Base-by-base conservation (phyloP, 2,797 vertebrate genomes). In the Dendrocincla fuliginosa region DNA sequence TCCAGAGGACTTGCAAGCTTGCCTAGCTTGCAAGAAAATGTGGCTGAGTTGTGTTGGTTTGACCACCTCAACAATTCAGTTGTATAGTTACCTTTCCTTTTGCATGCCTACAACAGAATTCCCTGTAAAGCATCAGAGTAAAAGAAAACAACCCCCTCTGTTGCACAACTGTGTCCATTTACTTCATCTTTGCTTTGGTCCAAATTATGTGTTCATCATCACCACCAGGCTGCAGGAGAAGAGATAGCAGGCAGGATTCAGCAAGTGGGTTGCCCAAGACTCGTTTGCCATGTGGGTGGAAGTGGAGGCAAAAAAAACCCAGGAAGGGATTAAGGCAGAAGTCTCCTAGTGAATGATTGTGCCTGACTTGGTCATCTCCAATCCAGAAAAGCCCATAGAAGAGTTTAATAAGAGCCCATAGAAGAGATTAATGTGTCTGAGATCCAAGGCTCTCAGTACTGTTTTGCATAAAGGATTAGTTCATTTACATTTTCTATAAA, bases 401-500 rank as follows among this genome's bases (percentile, higher is more conserved):
- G 19, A 37, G 35, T 35, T 35, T 35, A 35, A 35, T 35, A 35
- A 35, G 35, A 70, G 11, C 64, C 44, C 44, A 71, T 1, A 5
- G 50, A 46, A 84, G 19, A 37, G 35, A 87, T 68, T 28, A 77
- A 71, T 32, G 4, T 42, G 33, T 42, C 33, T 7, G 2, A 73
- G 49, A 49, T 71, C 30, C 64, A 85, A 44, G 16, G 30, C 57
- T 86, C 69, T 85, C 52, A 30, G 60, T 41, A 6, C 37, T 11
- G 1, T 75, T 85, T 86, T 71, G 65, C 68, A 59, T 61, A 64
- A 91, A 68, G 24, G 28, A 68, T 80, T 88, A 50, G 69, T 92
- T 79, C 6, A 37, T 92, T 92, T 84, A 12, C 23, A 24, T 93
- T 84, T 90, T 76, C 78, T 61, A 7, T 50, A 82, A 50, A 59